Evolutionary conservation across 2,113 vertebrate genomes (phyloP).

Genomic region (Noctilio leporinus): DNA sequence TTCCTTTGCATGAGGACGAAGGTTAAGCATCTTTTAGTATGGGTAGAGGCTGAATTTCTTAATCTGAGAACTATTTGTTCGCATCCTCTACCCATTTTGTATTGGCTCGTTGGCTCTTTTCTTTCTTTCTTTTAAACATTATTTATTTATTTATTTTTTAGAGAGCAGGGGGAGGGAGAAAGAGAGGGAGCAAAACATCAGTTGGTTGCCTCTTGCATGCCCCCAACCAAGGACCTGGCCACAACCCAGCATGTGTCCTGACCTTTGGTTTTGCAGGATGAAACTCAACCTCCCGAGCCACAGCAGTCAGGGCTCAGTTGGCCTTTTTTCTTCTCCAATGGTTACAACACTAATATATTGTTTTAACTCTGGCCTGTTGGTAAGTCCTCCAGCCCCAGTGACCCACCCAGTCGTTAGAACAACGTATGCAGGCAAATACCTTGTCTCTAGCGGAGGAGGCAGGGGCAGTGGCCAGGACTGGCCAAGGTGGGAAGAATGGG

Average conservation of each 20-base stretch:
- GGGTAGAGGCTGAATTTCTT: neutral
- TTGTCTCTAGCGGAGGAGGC: neutral
- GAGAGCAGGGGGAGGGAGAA: too few species aligned
- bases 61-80: constrained; percentile 18
- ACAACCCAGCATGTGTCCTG: too few species aligned
- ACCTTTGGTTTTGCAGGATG: too few species aligned
- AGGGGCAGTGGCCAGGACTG: neutral
- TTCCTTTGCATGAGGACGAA: neutral
- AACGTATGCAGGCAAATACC: neutral
- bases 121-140: neutral
- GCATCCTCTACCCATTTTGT: constrained; percentile 35
- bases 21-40: neutral
- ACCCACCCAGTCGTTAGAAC: too few species aligned
- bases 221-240: too few species aligned
- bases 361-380: neutral
- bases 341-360: neutral
- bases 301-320: neutral
- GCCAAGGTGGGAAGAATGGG: neutral
- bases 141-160: too few species aligned
- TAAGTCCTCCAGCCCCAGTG: neutral
- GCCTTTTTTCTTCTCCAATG: neutral
- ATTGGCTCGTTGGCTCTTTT: neutral
- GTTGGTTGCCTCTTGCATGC: too few species aligned
- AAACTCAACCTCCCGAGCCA: too few species aligned
- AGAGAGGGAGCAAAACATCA: too few species aligned